phyloP scores from a whole-genome alignment of 1,140 invertebrate genomes.

The Drosophila triauraria region DNA sequence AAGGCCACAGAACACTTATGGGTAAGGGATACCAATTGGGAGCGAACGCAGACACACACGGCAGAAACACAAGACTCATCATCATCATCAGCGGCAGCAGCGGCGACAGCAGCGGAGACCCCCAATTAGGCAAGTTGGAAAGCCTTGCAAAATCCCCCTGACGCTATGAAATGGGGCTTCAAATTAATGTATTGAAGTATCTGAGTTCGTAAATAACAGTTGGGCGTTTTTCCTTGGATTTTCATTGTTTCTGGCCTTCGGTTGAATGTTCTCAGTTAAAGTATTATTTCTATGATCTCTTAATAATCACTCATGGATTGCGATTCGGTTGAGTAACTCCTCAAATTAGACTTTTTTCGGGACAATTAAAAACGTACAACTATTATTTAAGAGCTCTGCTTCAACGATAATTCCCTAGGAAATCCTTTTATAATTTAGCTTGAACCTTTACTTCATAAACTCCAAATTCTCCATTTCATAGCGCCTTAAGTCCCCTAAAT shows the following conservation, averaged over 20 bases:
- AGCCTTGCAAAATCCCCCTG: slow-evolving; percentile 1
- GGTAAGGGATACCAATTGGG: slow-evolving; percentile 57
- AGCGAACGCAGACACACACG: slow-evolving; percentile 69
- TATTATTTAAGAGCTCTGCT: background rate
- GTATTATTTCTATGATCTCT: too few species aligned
- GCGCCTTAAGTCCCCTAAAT: background rate
- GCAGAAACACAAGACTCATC: slow-evolving; percentile 63
- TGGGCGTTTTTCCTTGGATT: background rate
- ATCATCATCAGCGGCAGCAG: slow-evolving; percentile 33
- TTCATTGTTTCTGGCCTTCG: too few species aligned
- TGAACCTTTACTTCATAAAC: background rate
- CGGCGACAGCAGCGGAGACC: slow-evolving; percentile 23
- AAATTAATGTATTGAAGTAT: background rate
- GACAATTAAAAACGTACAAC: background rate
- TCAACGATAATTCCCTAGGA: background rate
- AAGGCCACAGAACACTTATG: slow-evolving; percentile 38
- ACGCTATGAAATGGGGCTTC: slow-evolving; percentile 39
- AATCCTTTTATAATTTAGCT: background rate
- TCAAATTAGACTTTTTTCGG: too few species aligned
- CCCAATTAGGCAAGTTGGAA: slow-evolving; percentile 12
- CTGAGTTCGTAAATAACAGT: background rate
- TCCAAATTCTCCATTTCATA: slow-evolving; percentile 25
- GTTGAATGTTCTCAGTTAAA: too few species aligned
- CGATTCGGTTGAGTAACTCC: too few species aligned
- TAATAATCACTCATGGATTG: too few species aligned